A percentile compares a stretch with the other conserved stretches of the same genome.
Evolutionary conservation across 2,113 vertebrate species (phyloP).

Genomic region (Paralichthys olivaceus): DNA sequence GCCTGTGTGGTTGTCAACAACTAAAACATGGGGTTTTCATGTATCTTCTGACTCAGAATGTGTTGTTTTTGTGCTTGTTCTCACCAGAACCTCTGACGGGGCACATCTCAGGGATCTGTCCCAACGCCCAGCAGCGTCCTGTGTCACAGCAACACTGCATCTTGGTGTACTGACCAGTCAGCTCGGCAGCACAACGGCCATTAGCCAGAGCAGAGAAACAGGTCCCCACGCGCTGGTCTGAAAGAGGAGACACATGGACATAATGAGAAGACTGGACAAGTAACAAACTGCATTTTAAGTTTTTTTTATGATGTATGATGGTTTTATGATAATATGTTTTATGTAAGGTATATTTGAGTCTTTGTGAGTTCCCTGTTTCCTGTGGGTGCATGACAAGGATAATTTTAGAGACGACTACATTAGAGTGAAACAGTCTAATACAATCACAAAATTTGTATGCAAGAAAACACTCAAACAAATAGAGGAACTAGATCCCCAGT

Average conservation of each 20-base stretch:
- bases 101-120: constrained; percentile 93
- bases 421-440: too few species aligned
- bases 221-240: constrained; percentile 93
- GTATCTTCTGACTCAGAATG: not conserved
- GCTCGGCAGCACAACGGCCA: constrained; percentile 91
- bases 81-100: constrained; percentile 93
- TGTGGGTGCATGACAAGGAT: not conserved
- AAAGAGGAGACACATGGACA: not conserved
- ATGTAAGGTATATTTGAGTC: not conserved
- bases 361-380: not conserved
- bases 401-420: too few species aligned
- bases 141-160: constrained; percentile 97
- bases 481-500: too few species aligned
- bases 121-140: constrained; percentile 93
- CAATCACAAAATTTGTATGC: too few species aligned
- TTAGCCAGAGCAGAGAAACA: constrained; percentile 93
- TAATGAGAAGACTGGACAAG: not conserved
- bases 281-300: not conserved
- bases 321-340: not conserved
- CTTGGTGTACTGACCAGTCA: constrained; percentile 90
- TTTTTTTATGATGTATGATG: too few species aligned
- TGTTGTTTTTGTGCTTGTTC: constrained; percentile 43
- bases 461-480: too few species aligned
- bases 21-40: not conserved
- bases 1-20: not conserved